Conservation (phyloP, 2,113 vertebrate species). For the Aspiorhynchus laticeps region DNA sequence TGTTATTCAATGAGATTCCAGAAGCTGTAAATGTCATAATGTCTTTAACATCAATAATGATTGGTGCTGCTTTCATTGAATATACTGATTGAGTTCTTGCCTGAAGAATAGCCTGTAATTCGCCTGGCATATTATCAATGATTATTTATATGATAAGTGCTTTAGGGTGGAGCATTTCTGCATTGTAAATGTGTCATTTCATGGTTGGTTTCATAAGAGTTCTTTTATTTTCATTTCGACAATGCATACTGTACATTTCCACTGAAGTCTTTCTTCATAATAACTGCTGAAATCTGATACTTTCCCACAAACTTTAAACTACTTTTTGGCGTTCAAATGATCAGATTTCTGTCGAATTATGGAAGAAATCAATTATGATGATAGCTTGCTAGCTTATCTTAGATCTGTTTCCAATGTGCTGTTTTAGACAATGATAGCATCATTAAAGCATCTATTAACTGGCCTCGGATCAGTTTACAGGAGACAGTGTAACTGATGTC, state of each 20-base stretch:
- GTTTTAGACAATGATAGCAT: neutral
- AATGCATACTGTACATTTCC: neutral
- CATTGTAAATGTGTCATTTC: neutral
- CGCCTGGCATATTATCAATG: neutral
- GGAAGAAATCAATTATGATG: neutral
- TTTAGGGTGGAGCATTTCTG: neutral
- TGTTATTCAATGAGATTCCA: constrained; percentile 8
- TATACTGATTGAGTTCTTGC: neutral
- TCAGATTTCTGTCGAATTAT: neutral
- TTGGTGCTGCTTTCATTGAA: neutral
- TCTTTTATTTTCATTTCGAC: neutral
- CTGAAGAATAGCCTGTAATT: neutral
- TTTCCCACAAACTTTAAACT: neutral
- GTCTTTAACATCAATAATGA: neutral
- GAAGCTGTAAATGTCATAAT: neutral
- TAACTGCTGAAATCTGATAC: neutral
- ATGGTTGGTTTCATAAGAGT: neutral
- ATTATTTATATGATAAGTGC: neutral
- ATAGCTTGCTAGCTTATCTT: neutral
- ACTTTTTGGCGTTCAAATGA: neutral
- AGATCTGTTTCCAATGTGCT: neutral
- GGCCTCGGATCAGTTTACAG: no score
- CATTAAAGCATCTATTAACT: neutral
- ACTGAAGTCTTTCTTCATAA: neutral
- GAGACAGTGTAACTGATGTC: neutral